phyloP scores from a whole-genome alignment of 2,888 invertebrate species.

The Yponomeuta plumbellus region DNA sequence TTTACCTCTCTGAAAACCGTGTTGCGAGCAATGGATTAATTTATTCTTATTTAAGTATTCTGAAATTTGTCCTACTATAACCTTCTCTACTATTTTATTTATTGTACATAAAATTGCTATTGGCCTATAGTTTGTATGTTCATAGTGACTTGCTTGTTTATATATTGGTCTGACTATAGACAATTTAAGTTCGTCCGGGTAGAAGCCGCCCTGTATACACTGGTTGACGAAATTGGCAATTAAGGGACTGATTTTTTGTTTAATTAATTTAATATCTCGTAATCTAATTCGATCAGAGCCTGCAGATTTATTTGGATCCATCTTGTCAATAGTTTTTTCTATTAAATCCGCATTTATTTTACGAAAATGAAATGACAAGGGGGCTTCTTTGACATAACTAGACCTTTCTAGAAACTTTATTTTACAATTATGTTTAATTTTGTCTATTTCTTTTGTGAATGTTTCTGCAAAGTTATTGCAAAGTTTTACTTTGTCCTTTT shows the following conservation, averaged over 20 bases:
- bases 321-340: background rate
- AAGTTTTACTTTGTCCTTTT: background rate
- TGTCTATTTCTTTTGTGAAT: constrained; percentile 12
- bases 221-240: background rate
- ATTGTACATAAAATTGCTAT: constrained; percentile 7
- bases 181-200: background rate
- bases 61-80: too few species aligned
- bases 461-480: constrained; percentile 10
- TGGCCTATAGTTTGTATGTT: constrained; percentile 7
- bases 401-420: background rate
- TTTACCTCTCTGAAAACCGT: too few species aligned
- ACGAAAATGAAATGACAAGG: background rate
- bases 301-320: background rate
- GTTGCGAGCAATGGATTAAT: too few species aligned
- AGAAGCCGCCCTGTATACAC: background rate
- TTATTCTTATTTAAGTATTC: too few species aligned
- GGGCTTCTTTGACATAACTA: background rate
- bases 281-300: background rate
- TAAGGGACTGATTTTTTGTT: too few species aligned
- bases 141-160: background rate
- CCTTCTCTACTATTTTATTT: constrained; percentile 18
- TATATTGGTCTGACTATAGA: constrained; percentile 5
- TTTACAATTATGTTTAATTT: constrained; percentile 11
- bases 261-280: constrained; percentile 3
- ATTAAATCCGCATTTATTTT: background rate